A percentile compares a stretch with the other conserved stretches of the same genome.
Evolutionary conservation across 1,140 invertebrate species (phyloP).

Genomic region (Lethrus apterus): DNA sequence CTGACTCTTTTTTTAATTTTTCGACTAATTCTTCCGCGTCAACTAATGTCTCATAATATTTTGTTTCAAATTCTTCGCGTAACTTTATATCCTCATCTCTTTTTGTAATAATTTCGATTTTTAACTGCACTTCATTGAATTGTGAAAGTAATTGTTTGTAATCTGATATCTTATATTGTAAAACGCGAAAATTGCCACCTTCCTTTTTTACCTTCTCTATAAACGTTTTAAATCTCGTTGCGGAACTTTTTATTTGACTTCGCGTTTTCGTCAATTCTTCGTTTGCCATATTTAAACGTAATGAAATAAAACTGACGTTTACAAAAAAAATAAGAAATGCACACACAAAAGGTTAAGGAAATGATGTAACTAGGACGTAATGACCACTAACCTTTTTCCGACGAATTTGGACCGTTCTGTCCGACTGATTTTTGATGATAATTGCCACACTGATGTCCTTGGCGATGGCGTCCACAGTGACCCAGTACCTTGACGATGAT

Average conservation of each 20-base stretch:
- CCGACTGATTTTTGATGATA: too few species aligned
- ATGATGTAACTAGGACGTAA: too few species aligned
- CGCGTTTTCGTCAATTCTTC: background rate
- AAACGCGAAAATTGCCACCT: background rate
- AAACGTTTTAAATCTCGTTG: conserved; percentile 1
- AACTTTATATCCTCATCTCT: background rate
- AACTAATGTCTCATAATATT: background rate
- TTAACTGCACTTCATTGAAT: background rate
- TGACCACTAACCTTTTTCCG: too few species aligned
- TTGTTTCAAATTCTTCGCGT: background rate
- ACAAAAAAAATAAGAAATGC: too few species aligned
- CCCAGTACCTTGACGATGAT: too few species aligned
- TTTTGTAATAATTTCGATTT: background rate
- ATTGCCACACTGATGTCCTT: too few species aligned
- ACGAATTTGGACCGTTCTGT: too few species aligned
- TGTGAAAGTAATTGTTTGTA: background rate
- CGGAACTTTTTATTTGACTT: background rate
- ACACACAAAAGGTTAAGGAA: too few species aligned
- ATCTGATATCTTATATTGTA: background rate
- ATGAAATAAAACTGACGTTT: too few species aligned
- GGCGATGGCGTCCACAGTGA: too few species aligned
- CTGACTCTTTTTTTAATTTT: background rate
- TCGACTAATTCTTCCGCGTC: background rate
- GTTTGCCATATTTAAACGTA: too few species aligned
- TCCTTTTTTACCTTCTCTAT: conserved; percentile 9